Conservation (phyloP, 2,797 vertebrate genomes). For the Sternarchorhynchus goeldii region DNA sequence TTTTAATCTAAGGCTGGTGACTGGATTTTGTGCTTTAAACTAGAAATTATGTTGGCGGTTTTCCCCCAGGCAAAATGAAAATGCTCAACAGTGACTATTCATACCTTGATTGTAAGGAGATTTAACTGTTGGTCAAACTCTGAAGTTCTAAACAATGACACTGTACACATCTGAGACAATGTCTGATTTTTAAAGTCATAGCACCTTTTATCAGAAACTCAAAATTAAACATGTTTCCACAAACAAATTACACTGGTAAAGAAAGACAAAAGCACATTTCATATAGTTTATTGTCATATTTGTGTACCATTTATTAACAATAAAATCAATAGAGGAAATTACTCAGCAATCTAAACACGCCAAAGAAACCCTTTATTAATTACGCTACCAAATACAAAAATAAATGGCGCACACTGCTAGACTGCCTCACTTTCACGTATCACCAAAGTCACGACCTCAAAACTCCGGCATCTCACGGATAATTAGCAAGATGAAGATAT, state of each 20-base stretch:
- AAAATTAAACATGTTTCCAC: slow-evolving; percentile 46
- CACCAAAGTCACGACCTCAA: slow-evolving; percentile 3
- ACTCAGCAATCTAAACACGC: slow-evolving; percentile 57
- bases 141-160: slow-evolving; percentile 5
- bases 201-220: slow-evolving; percentile 17
- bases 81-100: slow-evolving; percentile 53
- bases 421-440: slow-evolving; percentile 7
- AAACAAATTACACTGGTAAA: slow-evolving; percentile 89
- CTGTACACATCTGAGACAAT: slow-evolving; percentile 21
- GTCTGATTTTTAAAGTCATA: slow-evolving; percentile 5
- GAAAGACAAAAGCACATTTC: slow-evolving; percentile 99
- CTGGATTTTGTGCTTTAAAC: slow-evolving; percentile 13
- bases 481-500: background rate
- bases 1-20: slow-evolving; percentile 21
- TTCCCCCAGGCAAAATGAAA: background rate
- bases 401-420: slow-evolving; percentile 42
- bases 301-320: slow-evolving; percentile 94
- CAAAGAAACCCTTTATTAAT: slow-evolving; percentile 50
- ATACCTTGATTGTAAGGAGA: slow-evolving; percentile 10
- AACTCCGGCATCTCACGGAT: slow-evolving; percentile 9
- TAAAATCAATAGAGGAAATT: slow-evolving; percentile 82
- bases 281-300: slow-evolving; percentile 99
- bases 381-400: slow-evolving; percentile 48
- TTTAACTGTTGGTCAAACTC: background rate
- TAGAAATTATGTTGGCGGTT: background rate